Percentiles rank a stretch among this genome's conserved stretches.
Evolutionary conservation across 2,113 vertebrate genomes (phyloP).

Genomic region (Sapajus apella): DNA sequence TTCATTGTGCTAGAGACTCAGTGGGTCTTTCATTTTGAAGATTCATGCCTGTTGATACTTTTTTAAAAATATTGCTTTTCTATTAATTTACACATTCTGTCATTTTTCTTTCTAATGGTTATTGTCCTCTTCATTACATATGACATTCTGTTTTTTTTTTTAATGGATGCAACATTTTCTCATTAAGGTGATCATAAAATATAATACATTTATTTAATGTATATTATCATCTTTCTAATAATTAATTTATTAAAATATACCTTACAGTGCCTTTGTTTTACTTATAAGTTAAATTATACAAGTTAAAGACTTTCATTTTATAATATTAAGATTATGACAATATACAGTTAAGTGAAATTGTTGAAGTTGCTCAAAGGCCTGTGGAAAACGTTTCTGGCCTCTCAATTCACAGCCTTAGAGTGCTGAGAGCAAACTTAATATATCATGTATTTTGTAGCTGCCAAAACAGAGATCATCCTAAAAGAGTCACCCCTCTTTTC

Average conservation of each 20-base stretch:
- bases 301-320: conserved; percentile 29
- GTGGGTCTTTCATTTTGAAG: not conserved
- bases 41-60: not conserved
- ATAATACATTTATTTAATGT: not conserved
- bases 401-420: not conserved
- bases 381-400: conserved; percentile 10
- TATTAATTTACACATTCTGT: conserved; percentile 6
- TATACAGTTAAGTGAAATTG: conserved; percentile 36
- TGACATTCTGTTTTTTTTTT: not conserved
- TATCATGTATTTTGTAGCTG: not conserved
- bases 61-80: not conserved
- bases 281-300: conserved; percentile 13
- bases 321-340: not conserved
- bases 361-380: conserved; percentile 14
- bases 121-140: not conserved
- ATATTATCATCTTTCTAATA: conserved; percentile 18
- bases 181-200: not conserved
- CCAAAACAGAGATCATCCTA: not conserved
- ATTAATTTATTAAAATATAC: not conserved
- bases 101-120: not conserved
- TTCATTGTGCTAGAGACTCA: not conserved
- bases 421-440: not conserved
- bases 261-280: not conserved
- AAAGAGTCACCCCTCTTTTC: not conserved
- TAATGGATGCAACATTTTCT: not conserved